Evolutionary conservation across 2,113 vertebrate genomes (phyloP), one percentile per base, ranked within the genome.

Genomic region (Lota lota): DNA sequence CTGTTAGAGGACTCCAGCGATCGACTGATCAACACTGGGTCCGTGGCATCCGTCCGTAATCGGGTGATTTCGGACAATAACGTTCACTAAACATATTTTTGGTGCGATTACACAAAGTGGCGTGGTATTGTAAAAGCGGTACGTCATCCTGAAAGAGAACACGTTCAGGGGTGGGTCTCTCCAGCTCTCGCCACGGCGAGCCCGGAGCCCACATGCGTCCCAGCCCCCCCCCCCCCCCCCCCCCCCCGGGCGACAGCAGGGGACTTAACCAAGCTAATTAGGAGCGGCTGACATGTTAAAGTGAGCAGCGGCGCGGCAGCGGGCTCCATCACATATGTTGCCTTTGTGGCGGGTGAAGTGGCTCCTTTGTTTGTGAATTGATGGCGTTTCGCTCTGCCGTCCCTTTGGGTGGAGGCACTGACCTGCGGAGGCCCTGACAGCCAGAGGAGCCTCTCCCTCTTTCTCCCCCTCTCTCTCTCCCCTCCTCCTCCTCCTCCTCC

Each of bases 311-410:
- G 87, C 89, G 88, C 74, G 65, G 85, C 80, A 87, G 84, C 87
- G 83, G 61, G 86, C 86, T 89, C 90, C 71, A 85, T 81, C 89
- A 89, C 91, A 92, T 92, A 91, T 92, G 92, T 91, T 92, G 86
- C 88, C 89, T 90, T 89, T 87, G 89, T 88, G 86, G 86, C 65
- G 88, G 81, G 78, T 89, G 87, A 92, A 91, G 89, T 89, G 89
- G 85, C 82, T 89, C 87, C 90, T 92, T 93, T 93, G 91, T 92
- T 93, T 91, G 88, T 85, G 90, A 92, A 92, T 93, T 92, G 90
- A 92, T 93, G 88, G 90, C 83, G 90, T 92, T 91, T 93, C 90
- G 88, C 84, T 92, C 87, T 67, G 80, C 81, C 80, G 66, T 93
- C 87, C 89, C 92, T 91, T 89, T 86, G 90, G 90, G 91, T 88